A percentile compares a stretch with the other conserved stretches of the same genome.
Conservation (phyloP, 2,113 vertebrate genomes). For the Eublepharis macularius region DNA sequence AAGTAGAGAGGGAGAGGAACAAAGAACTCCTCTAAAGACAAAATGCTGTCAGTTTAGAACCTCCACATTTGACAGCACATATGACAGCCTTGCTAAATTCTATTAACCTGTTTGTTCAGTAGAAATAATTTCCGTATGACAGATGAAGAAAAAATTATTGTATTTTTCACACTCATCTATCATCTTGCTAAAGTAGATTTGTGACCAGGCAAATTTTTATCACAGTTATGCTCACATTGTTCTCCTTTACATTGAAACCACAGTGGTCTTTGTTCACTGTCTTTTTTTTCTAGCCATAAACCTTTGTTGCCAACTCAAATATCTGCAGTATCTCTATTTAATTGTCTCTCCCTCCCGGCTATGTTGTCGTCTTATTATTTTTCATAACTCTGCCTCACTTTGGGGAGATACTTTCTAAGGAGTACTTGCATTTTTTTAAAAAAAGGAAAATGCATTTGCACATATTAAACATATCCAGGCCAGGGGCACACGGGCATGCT, state of each 20-base stretch:
- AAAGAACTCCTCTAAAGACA: constrained; percentile 9
- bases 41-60: constrained; percentile 15
- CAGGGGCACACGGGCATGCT: constrained; percentile 48
- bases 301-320: background rate
- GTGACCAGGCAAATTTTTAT: background rate
- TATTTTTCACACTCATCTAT: constrained; percentile 31
- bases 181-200: constrained; percentile 23
- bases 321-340: constrained; percentile 6
- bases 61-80: background rate
- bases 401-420: background rate
- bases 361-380: constrained; percentile 3
- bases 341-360: background rate
- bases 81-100: constrained; percentile 20
- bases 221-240: constrained; percentile 5
- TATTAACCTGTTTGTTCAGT: constrained; percentile 23
- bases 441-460: background rate
- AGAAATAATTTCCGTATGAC: constrained; percentile 27
- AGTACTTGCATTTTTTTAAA: background rate
- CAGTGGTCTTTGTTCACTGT: background rate
- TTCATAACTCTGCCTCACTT: background rate
- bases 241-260: constrained; percentile 3
- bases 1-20: background rate
- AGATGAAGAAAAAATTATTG: constrained; percentile 33
- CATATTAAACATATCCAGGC: background rate
- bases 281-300: background rate